Percentiles rank a stretch among this genome's conserved stretches.
Conservation (phyloP, 2,888 invertebrate genomes). For the Orgyia antiqua region DNA sequence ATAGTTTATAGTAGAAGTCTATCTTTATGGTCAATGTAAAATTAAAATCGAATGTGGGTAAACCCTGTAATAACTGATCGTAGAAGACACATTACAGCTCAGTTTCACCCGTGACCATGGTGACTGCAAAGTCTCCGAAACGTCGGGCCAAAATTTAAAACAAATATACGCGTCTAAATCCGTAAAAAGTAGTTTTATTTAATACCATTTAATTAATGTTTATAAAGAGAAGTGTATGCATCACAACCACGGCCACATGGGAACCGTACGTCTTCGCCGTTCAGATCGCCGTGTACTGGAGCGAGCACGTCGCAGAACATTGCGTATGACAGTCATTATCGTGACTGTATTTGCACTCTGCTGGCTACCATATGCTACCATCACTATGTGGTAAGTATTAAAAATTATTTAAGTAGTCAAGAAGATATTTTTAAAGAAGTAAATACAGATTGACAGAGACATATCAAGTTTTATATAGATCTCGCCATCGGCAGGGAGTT, state of each 20-base stretch:
- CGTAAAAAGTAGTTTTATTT: no score
- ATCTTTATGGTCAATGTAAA: no score
- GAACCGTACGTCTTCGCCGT: slow-evolving; percentile 78
- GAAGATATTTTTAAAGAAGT: background rate
- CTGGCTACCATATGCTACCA: slow-evolving; percentile 88
- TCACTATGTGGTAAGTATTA: slow-evolving; percentile 82
- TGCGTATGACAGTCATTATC: slow-evolving; percentile 88
- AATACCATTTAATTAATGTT: no score
- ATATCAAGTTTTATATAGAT: background rate
- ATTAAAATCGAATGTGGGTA: no score
- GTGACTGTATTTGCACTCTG: slow-evolving; percentile 86
- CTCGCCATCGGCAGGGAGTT: no score
- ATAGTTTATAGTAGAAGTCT: no score
- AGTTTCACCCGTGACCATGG: no score
- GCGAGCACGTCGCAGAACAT: slow-evolving; percentile 82
- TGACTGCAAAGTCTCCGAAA: no score
- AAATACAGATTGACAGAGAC: background rate
- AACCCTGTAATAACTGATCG: no score
- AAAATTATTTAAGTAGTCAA: background rate
- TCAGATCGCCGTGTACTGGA: slow-evolving; percentile 82
- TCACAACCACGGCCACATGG: slow-evolving; percentile 26
- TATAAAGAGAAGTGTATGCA: slow-evolving; percentile 39
- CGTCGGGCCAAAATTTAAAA: no score
- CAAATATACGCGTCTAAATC: no score
- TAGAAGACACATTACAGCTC: no score